Evolutionary conservation across 2,888 invertebrate species (phyloP).

Genomic region (Ceriagrion tenellum): DNA sequence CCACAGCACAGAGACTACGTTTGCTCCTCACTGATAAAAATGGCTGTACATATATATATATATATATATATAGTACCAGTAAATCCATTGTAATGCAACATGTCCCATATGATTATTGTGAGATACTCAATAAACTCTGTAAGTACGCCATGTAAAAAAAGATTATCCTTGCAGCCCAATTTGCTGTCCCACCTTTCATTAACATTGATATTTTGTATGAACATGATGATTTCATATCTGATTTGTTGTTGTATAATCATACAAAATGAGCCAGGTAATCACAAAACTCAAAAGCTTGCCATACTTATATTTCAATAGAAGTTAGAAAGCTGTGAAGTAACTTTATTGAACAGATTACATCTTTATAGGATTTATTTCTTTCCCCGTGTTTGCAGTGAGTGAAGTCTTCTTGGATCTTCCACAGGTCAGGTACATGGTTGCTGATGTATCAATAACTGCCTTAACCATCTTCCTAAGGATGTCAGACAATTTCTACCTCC

Average conservation of each 20-base stretch:
- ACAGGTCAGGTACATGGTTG: too few relatives aligned
- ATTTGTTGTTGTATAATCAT: not conserved
- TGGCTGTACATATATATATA: too few relatives aligned
- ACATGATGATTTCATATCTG: not conserved
- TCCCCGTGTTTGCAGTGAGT: too few relatives aligned
- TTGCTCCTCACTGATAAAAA: not conserved
- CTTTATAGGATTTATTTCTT: too few relatives aligned
- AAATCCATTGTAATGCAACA: not conserved
- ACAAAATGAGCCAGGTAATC: not conserved
- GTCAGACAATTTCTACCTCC: too few relatives aligned
- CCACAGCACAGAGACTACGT: not conserved
- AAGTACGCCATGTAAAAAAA: not conserved
- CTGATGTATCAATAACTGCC: too few relatives aligned
- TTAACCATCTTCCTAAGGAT: too few relatives aligned
- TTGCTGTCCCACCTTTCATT: not conserved
- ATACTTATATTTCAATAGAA: not conserved
- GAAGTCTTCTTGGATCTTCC: too few relatives aligned
- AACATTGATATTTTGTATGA: not conserved
- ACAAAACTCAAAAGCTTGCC: constrained; percentile 22
- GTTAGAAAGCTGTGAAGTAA: not conserved
- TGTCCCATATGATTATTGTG: not conserved
- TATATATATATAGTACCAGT: not conserved
- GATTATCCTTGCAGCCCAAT: not conserved
- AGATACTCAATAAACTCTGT: not conserved
- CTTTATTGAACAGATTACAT: not conserved